These are phyloP conservation scores for Hycleus phaleratus DNA, from an alignment of 1,140 invertebrate genomes.

Conservation along the genomic window DNA sequence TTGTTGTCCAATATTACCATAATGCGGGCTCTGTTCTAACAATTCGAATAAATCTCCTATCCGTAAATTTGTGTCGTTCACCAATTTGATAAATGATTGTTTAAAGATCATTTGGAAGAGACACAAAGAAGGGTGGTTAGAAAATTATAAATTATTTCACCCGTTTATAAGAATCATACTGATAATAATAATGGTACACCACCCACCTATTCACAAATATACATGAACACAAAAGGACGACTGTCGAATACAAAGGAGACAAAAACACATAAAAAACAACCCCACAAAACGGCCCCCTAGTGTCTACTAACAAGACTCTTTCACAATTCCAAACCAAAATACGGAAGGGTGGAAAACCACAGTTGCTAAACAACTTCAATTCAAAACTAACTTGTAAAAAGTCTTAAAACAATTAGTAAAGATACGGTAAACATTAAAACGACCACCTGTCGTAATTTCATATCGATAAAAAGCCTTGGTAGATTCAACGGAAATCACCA, in stretches of 20 bases:
- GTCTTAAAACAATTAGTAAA: too few relatives aligned
- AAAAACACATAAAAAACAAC: background rate
- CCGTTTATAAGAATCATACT: constrained; percentile 13
- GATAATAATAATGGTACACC: constrained; percentile 11
- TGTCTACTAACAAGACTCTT: too few relatives aligned
- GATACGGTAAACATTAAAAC: too few relatives aligned
- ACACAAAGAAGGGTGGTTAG: constrained; percentile 18
- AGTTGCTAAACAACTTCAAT: too few relatives aligned
- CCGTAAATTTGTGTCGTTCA: background rate
- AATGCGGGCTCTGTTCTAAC: constrained; percentile 1
- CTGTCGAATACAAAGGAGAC: constrained; percentile 5
- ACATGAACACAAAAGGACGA: constrained; percentile 11
- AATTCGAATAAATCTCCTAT: constrained; percentile 2
- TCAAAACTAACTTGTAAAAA: too few relatives aligned
- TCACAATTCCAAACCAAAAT: too few relatives aligned
- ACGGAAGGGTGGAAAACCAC: too few relatives aligned
- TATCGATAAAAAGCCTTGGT: too few relatives aligned
- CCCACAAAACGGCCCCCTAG: background rate
- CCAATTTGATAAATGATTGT: constrained; percentile 15
- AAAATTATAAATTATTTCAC: constrained; percentile 23
- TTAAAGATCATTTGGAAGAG: constrained; percentile 18
- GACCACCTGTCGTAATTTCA: too few relatives aligned
- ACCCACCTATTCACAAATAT: constrained; percentile 10
- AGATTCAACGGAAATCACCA: too few relatives aligned
- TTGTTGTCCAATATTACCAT: constrained; percentile 1